phyloP scores from a whole-genome alignment of 2,113 vertebrate genomes.

The Phasianus colchicus region DNA sequence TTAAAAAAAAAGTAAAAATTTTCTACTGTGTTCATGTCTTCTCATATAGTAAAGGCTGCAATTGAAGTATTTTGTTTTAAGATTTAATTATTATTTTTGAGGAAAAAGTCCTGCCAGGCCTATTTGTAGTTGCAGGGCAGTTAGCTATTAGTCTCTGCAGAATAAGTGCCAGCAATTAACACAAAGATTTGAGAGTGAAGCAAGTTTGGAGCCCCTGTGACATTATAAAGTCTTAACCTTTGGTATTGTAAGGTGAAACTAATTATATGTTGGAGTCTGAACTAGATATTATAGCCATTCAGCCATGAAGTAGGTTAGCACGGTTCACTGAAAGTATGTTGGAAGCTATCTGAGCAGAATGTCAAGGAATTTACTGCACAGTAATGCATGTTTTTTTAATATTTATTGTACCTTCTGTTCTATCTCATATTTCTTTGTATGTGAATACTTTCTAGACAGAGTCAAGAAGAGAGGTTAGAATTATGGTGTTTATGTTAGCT shows the following conservation, averaged over 20 bases:
- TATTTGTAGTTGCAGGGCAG: background rate
- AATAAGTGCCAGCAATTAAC: background rate
- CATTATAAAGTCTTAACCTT: constrained; percentile 23
- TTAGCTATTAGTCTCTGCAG: background rate
- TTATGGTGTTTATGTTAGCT: background rate
- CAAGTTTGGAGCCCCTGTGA: constrained; percentile 7
- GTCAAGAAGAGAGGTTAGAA: background rate
- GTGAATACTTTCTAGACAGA: background rate
- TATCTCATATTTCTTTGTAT: background rate
- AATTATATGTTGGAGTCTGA: constrained; percentile 24
- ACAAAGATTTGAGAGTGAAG: background rate
- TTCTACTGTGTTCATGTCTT: accelerated
- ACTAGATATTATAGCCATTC: constrained; percentile 5
- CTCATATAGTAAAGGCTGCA: background rate
- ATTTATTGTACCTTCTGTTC: background rate
- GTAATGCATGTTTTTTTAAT: background rate
- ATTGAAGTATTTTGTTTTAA: background rate
- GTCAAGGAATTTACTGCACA: background rate
- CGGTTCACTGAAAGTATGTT: constrained; percentile 25
- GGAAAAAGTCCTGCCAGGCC: background rate
- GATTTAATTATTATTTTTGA: background rate
- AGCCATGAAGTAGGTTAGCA: constrained; percentile 30
- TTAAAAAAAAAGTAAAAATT: background rate
- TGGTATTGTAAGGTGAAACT: constrained; percentile 29
- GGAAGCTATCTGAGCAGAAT: background rate